A percentile compares a stretch with the other conserved stretches of the same genome.
phyloP scores from a whole-genome alignment of 2,888 invertebrate species.

The Serripes groenlandicus region DNA sequence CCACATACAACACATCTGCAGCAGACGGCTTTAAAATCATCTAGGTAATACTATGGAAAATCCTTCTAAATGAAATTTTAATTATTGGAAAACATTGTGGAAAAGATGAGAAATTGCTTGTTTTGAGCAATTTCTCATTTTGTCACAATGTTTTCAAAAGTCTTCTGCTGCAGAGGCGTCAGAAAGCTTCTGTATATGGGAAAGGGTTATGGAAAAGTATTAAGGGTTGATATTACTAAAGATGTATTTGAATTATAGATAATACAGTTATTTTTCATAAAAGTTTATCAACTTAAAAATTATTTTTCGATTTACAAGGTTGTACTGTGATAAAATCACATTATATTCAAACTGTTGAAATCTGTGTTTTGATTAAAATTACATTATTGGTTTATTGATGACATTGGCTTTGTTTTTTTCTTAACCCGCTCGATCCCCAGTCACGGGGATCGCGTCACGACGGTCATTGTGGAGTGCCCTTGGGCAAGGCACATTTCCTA shows the following conservation, averaged over 20 bases:
- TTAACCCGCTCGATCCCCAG: background rate
- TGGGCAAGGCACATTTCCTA: no score
- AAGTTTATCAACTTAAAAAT: background rate
- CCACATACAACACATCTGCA: background rate
- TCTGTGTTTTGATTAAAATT: background rate
- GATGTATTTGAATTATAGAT: background rate
- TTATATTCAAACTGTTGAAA: background rate
- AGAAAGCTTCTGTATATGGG: background rate
- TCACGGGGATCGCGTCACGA: no score
- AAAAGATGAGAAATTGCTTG: background rate
- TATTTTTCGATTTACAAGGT: background rate
- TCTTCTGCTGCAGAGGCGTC: background rate
- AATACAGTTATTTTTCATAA: background rate
- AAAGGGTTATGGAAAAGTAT: background rate
- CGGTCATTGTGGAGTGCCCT: no score
- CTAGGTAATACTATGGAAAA: no score
- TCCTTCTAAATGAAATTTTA: background rate
- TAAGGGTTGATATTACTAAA: background rate
- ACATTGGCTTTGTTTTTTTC: background rate
- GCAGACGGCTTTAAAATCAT: no score
- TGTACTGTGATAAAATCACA: slow-evolving; percentile 14
- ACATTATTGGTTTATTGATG: background rate
- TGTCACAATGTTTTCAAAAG: background rate
- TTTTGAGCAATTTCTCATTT: background rate
- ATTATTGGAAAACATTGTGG: background rate